phyloP scores from a whole-genome alignment of 2,113 vertebrate species.

The Anhinga rufa region DNA sequence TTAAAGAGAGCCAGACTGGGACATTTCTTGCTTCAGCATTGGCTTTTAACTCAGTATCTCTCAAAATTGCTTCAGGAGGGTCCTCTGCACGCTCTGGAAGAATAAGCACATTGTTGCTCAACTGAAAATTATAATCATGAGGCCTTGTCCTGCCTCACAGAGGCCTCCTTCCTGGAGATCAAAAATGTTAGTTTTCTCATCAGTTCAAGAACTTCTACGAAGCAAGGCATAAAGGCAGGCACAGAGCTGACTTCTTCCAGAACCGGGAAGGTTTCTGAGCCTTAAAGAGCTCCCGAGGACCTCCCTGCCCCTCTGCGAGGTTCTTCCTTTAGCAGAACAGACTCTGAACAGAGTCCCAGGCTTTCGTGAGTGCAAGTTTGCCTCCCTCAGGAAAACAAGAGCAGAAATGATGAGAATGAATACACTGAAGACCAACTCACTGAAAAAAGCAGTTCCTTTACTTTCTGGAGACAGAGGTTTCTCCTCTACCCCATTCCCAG shows the following conservation, averaged over 20 bases:
- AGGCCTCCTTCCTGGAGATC: not conserved
- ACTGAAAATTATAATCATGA: accelerated
- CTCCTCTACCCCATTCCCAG: not conserved
- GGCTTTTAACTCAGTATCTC: not conserved
- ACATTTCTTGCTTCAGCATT: not conserved
- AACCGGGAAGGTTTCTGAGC: not conserved
- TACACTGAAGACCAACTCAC: not conserved
- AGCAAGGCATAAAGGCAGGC: not conserved
- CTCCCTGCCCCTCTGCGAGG: not conserved
- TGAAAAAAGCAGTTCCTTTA: not conserved
- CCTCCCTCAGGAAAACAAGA: not conserved
- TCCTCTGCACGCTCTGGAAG: not conserved
- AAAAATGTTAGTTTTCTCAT: not conserved
- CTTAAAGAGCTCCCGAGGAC: not conserved
- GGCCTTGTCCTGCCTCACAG: not conserved
- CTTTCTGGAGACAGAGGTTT: not conserved
- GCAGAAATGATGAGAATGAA: not conserved
- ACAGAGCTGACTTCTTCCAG: not conserved
- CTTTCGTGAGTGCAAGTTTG: not conserved
- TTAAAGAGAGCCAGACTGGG: not conserved
- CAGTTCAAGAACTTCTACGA: not conserved
- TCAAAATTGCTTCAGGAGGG: not conserved
- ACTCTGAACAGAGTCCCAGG: not conserved
- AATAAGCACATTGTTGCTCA: not conserved
- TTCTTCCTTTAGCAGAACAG: not conserved